Evolutionary conservation across 92 coral and sea anemone species (phyloP), one percentile per base, ranked within the genome.

Genomic region (Bergia puertoricense): DNA sequence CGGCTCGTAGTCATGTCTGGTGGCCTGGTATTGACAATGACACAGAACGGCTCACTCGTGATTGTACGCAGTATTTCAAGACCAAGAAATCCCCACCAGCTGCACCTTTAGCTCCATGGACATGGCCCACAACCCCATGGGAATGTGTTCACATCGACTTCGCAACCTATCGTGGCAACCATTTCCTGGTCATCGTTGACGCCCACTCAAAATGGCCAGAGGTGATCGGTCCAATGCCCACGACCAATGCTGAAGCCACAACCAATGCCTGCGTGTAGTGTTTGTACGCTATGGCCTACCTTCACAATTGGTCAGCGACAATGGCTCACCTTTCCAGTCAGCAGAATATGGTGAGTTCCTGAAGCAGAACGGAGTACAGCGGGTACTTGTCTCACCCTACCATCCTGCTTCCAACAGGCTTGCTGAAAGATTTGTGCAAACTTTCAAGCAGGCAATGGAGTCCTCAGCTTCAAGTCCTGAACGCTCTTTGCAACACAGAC

Each of bases 161-260:
- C 44, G 85, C 91, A 8, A 88, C 86, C 36, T 69, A 79, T 37
- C 23, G 56, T n/a, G 76, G 37, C 20, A 59, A 90, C 6, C 91
- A 92, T 86, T 87, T 86, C 85, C 82, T 90, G 15, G 42, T 92
- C 74, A 36, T 86, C 36, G 90, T 90, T 3, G 92, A 92, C 65
- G 89, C 89, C 1, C 87, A 92, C 44, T 91, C 93, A 0, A 88
- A 88, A 62, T 93, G 95, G 95, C 93, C 93, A 16, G 89, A 90
- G 22, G 95, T 88, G 40, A 74, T 69, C 7, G 92, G 88, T n/a
- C 93, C 93, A 36, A 92, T 92, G 94, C 0, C 51, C 51, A 46
- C 51, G 8, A 46, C 5, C 51, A 46, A 46, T 46, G 51, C 51
- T 0, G 51, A 46, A 46, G 51, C 51, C 2, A 46, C 51, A 46